Conservation (phyloP, 2,888 invertebrate species). For the Tinea semifulvella region DNA sequence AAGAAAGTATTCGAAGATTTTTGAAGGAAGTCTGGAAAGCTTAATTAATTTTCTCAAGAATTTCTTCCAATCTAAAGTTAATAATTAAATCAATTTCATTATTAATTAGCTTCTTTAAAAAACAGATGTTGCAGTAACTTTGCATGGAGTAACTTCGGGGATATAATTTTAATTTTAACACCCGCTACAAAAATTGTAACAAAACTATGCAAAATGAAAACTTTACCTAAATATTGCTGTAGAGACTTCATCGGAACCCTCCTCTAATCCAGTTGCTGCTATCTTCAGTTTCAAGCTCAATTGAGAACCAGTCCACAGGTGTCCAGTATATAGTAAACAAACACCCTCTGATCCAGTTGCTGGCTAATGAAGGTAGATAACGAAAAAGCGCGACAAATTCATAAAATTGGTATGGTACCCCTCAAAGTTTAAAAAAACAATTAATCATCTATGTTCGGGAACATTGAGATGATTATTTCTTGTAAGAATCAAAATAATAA, state of each 20-base stretch:
- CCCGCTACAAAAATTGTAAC: not conserved
- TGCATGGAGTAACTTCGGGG: not conserved
- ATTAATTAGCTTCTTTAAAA: slow-evolving; percentile 2
- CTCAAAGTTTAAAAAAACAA: too few relatives aligned
- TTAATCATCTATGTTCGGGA: too few relatives aligned
- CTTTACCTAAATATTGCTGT: slow-evolving; percentile 3
- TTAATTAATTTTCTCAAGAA: slow-evolving; percentile 10
- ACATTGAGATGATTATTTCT: too few relatives aligned
- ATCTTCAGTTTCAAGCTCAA: too few relatives aligned
- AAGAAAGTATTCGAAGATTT: slow-evolving; percentile 8
- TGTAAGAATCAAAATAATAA: too few relatives aligned
- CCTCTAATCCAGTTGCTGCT: not conserved
- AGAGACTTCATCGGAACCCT: slow-evolving; percentile 16
- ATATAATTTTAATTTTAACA: slow-evolving; percentile 3
- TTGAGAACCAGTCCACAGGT: too few relatives aligned
- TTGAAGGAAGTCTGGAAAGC: not conserved
- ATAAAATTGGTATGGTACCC: too few relatives aligned
- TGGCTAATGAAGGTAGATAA: too few relatives aligned
- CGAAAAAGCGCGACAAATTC: too few relatives aligned
- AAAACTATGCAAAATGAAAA: not conserved
- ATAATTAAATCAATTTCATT: slow-evolving; percentile 6
- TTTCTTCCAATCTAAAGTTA: slow-evolving; percentile 1
- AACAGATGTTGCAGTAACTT: slow-evolving; percentile 3
- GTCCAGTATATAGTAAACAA: too few relatives aligned
- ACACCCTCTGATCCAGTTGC: too few relatives aligned